Evolutionary conservation across 2,888 invertebrate species (phyloP), one percentile per base, ranked within the genome.

Genomic region (Calliopum simillimum): DNA sequence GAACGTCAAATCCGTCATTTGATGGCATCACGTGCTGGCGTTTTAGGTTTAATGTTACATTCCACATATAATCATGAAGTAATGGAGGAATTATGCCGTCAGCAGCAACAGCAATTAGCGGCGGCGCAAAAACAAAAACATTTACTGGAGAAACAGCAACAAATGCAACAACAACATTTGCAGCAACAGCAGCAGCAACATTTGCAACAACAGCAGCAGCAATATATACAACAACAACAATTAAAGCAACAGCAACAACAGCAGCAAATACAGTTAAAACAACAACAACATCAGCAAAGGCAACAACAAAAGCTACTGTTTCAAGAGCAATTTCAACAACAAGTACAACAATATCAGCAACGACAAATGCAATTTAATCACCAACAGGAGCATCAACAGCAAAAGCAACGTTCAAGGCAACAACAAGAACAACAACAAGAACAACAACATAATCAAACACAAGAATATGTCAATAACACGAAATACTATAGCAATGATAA

Each of bases 1-100:
- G 98, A 98, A 86, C 89, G 97, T 72, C 94, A 93, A 79, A 93
- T 97, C 41, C 88, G 97, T 4, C 88, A 88, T 14, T 87, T 89
- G 61, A 89, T 93, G 88, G 89, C 91, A 2, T 92, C 91, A 77
- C 90, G 98, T 70, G 97, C 97, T 55, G 97, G 98, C 0, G 95
- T 98, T 0, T 87, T 99, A 14, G 96, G 96, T 0, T 88, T 99
- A 1, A 94, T 99, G 93, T 87, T 99, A n/a, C 98, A 99, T 84
- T 97, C 98, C 6, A 98, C 98, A 0, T 96, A 96, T 83, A 96
- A 98, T 87, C 97, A 98, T 82, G 96, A 95, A 78, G 89, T 95
- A 1, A 94, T 95, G 92, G 94, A 94, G 79, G 89, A 91, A 78
- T 87, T 92, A 76, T 84, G 85, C 44, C 79, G 86, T 11, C 85